Percentiles rank a stretch among this genome's conserved stretches.
These are phyloP conservation scores for Pogonomyrmex barbatus DNA, from an alignment of 1,140 invertebrate genomes.

Conservation along the genomic window DNA sequence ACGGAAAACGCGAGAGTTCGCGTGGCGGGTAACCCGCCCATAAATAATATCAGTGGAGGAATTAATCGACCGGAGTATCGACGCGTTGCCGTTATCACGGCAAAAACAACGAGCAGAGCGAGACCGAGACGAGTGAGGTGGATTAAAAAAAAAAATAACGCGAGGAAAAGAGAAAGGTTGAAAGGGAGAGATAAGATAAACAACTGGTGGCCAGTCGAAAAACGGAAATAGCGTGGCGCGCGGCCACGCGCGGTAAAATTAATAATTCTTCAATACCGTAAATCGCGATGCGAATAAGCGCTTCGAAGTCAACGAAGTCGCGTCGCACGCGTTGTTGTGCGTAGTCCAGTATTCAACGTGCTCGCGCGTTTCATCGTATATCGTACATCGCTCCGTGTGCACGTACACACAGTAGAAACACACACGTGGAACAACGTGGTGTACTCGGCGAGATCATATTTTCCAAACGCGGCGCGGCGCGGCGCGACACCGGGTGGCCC, in stretches of 20 bases:
- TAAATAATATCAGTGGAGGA: conserved; percentile 23
- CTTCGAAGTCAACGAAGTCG: neutral
- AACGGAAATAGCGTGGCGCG: neutral
- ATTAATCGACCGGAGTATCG: conserved; percentile 43
- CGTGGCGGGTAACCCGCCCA: neutral
- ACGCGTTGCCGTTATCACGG: conserved; percentile 15
- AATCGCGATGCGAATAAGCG: conserved; percentile 9
- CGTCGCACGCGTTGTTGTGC: neutral
- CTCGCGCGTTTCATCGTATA: neutral
- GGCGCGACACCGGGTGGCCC: neutral
- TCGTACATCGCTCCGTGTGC: neutral
- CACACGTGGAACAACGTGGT: conserved; percentile 57
- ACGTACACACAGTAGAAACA: conserved; percentile 17
- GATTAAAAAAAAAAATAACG: conserved; percentile 1
- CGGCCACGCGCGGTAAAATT: conserved; percentile 19
- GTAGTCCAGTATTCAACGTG: conserved; percentile 2
- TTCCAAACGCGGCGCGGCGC: conserved; percentile 54
- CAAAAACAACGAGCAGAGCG: neutral
- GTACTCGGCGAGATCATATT: conserved; percentile 64
- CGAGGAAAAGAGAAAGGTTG: neutral
- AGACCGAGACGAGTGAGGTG: neutral
- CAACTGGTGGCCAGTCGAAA: conserved; percentile 19
- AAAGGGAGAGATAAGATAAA: neutral
- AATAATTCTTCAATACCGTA: conserved; percentile 55
- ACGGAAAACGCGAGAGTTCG: conserved; percentile 7